Evolutionary conservation across 2,113 vertebrate species (phyloP).

Genomic region (Hydropotes inermis): DNA sequence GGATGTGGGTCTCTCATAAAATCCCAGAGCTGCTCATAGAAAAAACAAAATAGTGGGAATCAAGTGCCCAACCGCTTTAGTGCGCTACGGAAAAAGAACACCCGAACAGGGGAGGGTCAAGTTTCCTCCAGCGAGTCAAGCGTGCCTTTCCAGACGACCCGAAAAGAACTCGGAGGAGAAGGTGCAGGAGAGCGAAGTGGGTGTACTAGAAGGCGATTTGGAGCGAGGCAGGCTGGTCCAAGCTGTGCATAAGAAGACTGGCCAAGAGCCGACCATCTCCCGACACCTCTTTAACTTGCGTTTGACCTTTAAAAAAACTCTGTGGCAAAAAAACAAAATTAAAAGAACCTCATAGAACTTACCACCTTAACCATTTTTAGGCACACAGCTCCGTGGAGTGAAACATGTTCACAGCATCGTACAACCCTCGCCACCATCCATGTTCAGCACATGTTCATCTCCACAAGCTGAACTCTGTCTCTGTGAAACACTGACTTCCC

Average conservation of each 20-base stretch:
- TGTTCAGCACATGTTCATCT: accelerated
- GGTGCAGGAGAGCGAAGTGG: accelerated
- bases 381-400: accelerated
- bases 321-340: not conserved
- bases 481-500: not conserved
- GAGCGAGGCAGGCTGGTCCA: accelerated
- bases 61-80: not conserved
- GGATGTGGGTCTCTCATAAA: not conserved
- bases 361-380: not conserved
- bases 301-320: not conserved
- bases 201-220: accelerated
- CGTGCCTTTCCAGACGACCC: accelerated
- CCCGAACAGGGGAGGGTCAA: accelerated
- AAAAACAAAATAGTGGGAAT: not conserved
- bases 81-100: accelerated
- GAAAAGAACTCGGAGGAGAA: accelerated
- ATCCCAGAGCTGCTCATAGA: accelerated
- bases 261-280: no score
- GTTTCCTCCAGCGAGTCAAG: not conserved
- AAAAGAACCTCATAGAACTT: no score
- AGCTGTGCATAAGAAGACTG: accelerated
- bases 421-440: accelerated
- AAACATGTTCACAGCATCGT: accelerated
- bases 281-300: not conserved
- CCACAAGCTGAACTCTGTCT: not conserved